Conservation (phyloP, 2,113 vertebrate genomes). For the Cervus canadensis region DNA sequence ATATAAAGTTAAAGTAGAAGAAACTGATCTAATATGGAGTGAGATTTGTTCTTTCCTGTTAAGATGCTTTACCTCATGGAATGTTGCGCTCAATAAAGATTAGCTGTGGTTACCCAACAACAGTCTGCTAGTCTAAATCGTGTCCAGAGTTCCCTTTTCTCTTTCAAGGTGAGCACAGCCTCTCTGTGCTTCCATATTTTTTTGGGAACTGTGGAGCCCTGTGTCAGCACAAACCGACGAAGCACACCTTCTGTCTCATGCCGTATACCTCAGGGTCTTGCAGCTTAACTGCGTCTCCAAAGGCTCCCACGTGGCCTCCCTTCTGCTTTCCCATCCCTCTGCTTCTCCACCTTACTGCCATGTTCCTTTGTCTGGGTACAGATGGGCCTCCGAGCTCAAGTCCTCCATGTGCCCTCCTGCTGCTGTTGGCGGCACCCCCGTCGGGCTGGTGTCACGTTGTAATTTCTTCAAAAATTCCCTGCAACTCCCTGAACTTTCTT, state of each 20-base stretch:
- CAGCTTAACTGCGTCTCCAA: neutral
- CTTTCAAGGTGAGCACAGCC: neutral
- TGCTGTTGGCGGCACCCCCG: neutral
- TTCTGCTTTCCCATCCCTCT: neutral
- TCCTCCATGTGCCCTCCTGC: neutral
- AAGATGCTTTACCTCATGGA: neutral
- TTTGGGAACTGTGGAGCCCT: neutral
- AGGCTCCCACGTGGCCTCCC: neutral
- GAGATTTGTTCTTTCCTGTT: neutral
- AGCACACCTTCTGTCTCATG: neutral
- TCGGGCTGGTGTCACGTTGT: constrained; percentile 35
- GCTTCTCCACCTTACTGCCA: neutral
- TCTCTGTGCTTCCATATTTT: neutral
- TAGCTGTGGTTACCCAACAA: neutral
- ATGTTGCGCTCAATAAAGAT: neutral
- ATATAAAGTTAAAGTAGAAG: neutral
- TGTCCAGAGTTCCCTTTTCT: neutral
- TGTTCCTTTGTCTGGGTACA: neutral
- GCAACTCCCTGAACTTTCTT: constrained; percentile 59
- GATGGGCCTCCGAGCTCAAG: neutral
- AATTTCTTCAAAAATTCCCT: constrained; percentile 71
- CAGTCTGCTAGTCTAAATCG: neutral
- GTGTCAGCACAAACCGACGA: neutral
- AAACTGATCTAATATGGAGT: neutral
- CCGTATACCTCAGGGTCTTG: neutral